Conservation (phyloP, 2,113 vertebrate genomes). For the Diadophis punctatus region DNA sequence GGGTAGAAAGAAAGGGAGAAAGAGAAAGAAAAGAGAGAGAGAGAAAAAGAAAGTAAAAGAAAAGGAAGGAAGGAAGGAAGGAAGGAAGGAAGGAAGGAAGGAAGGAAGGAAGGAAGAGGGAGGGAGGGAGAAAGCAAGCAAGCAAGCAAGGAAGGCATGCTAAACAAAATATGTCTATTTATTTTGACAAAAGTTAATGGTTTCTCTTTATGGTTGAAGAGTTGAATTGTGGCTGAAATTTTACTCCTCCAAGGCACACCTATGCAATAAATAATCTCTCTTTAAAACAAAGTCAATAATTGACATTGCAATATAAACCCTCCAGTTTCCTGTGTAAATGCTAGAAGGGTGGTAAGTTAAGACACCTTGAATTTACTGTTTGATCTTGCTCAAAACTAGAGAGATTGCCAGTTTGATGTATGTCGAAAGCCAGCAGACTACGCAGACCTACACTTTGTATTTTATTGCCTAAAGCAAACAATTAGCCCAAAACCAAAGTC, state of each 20-base stretch:
- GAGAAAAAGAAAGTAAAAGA: rapidly evolving
- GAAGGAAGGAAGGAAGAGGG: neutral
- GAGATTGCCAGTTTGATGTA: neutral
- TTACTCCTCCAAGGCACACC: neutral
- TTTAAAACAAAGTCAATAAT: constrained; percentile 44
- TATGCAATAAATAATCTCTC: constrained; percentile 7
- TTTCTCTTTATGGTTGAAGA: neutral
- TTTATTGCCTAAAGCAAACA: constrained; percentile 59
- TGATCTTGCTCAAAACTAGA: constrained; percentile 18
- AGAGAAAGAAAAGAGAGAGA: neutral
- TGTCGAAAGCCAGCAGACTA: constrained; percentile 33
- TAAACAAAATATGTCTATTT: neutral
- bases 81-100: neutral
- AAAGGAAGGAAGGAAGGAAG: too few species aligned
- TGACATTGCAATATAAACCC: constrained; percentile 39
- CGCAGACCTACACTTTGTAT: constrained; percentile 33
- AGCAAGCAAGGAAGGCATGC: neutral
- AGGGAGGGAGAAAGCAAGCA: neutral
- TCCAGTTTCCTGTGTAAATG: constrained; percentile 58
- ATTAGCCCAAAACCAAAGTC: constrained; percentile 50
- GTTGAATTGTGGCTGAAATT: constrained; percentile 17
- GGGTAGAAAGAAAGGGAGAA: too few species aligned
- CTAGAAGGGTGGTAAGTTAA: constrained; percentile 44
- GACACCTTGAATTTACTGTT: constrained; percentile 36
- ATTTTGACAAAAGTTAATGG: neutral